Conservation (phyloP, 2,888 invertebrate genomes). For the Apodemia duryi region DNA sequence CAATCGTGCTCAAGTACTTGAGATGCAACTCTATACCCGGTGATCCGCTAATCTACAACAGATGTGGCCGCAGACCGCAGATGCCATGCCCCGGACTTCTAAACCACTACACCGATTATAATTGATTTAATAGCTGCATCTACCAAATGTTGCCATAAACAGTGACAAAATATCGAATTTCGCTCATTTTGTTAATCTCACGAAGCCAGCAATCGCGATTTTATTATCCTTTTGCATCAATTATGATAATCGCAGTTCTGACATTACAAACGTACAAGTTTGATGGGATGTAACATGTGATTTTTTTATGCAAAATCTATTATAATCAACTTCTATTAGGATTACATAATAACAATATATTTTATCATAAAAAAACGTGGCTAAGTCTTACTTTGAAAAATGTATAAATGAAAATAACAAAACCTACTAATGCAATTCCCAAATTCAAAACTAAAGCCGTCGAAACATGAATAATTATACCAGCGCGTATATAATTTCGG, state of each 20-base stretch:
- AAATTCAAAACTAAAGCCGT: not conserved
- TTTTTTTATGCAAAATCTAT: no score
- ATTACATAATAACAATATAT: no score
- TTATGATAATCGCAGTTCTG: no score
- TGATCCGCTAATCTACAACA: constrained; percentile 58
- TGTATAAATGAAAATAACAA: not conserved
- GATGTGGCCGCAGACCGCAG: constrained; percentile 44
- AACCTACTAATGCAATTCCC: constrained; percentile 5
- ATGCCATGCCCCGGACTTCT: constrained; percentile 64
- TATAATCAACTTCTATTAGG: no score
- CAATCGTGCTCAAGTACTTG: constrained; percentile 46
- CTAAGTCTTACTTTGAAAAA: not conserved
- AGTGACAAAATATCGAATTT: constrained; percentile 1
- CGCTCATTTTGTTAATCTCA: not conserved
- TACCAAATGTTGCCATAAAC: constrained; percentile 58
- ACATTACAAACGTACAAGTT: no score
- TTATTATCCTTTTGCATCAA: not conserved
- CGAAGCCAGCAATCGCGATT: not conserved
- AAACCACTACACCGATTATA: constrained; percentile 71
- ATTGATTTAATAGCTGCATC: constrained; percentile 55
- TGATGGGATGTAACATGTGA: no score
- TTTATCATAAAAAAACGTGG: no score
- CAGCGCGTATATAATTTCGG: constrained; percentile 5
- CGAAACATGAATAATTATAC: constrained; percentile 7
- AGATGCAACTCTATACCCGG: constrained; percentile 58